Conservation (phyloP, 2,888 invertebrate genomes). For the Saturnia japonica region DNA sequence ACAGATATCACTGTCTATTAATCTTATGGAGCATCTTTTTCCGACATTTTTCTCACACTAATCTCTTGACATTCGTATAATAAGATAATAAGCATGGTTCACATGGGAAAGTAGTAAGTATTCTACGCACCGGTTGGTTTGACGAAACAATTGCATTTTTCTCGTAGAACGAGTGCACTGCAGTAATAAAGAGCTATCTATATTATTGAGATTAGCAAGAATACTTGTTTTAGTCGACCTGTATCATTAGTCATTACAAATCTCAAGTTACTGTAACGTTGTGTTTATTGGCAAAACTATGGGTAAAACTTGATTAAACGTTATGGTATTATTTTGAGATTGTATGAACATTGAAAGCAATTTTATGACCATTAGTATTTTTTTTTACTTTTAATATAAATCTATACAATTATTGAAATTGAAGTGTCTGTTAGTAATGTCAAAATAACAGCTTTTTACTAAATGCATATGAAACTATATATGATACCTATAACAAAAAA, state of each 20-base stretch:
- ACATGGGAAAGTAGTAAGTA: slow-evolving; percentile 11
- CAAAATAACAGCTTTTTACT: too few relatives aligned
- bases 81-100: slow-evolving; percentile 18
- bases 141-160: slow-evolving; percentile 22
- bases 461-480: too few relatives aligned
- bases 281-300: too few relatives aligned
- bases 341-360: too few relatives aligned
- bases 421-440: too few relatives aligned
- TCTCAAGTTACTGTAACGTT: not conserved
- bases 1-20: not conserved
- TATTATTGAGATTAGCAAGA: not conserved
- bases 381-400: too few relatives aligned
- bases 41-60: slow-evolving; percentile 15
- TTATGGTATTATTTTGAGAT: too few relatives aligned
- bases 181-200: not conserved
- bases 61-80: slow-evolving; percentile 9
- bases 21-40: slow-evolving; percentile 16
- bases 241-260: not conserved
- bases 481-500: too few relatives aligned
- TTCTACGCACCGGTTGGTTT: slow-evolving; percentile 13
- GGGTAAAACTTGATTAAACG: too few relatives aligned
- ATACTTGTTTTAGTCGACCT: not conserved
- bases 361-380: too few relatives aligned
- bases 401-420: too few relatives aligned
- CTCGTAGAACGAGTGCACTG: slow-evolving; percentile 9